Base-by-base conservation (phyloP, 2,888 invertebrate genomes). In the Morpho deidamia region DNA sequence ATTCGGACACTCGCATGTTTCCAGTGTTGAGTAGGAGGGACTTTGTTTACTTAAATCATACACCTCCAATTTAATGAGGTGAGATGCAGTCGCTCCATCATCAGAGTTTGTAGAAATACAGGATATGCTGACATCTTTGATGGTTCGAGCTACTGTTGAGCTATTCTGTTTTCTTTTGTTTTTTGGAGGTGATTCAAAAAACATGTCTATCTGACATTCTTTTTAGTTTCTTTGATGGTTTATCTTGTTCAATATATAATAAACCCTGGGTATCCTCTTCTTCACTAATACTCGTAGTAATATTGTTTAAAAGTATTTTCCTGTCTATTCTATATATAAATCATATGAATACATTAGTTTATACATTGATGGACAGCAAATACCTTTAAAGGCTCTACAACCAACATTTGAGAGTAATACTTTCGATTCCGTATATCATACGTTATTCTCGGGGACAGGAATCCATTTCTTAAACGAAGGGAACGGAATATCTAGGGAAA, bases 391-490 rank as follows among this genome's bases (percentile, higher is more conserved):
- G 51, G 51, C 62, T 23, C 52, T 58, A 47, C 55, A 57, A 53
- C 58, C 58, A 42, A 35, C 44, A 38, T 60, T 59, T 52, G 35
- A 14, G 11, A 49, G 35, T 45, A 45, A 52, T 14, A 23, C 53
- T 11, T 47, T 48, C 42, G 56, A 52, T 42, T 8, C 47, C 12
- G 34, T 44, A 2, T 62, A 53, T 40, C 61, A 67, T 47, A 62
- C 60, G 38, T 41, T 65, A 63, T n/a, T n/a, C n/a, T n/a, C n/a
- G n/a, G n/a, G n/a, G n/a, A n/a, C n/a, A n/a, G n/a, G n/a, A n/a
- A n/a, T 67, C 43, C 61, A 65, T 56, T 64, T 65, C 48, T 44
- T 64, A 7, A 64, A 64, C 37, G 59, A 62, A 34, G 65, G 64
- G 8, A 66, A 65, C 58, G 63, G 58, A 1, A 65, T 65, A 54